Evolutionary conservation across 1,140 invertebrate species (phyloP).

Genomic region (Drosophila baimaii): DNA sequence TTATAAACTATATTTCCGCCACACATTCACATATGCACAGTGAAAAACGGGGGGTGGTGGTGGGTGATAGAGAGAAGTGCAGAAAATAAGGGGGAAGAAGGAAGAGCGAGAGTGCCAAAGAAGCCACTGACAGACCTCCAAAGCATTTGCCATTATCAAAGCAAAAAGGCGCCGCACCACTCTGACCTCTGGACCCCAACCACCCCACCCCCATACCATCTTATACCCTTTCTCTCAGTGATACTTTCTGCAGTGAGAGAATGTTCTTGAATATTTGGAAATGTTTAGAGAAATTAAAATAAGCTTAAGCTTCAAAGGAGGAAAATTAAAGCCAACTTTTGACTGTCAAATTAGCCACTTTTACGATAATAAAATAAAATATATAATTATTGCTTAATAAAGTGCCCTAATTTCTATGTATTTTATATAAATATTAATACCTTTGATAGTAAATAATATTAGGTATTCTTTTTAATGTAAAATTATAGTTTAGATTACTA

Average conservation of each 20-base stretch:
- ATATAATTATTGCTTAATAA: not conserved
- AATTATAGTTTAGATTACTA: no score
- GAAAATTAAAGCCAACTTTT: no score
- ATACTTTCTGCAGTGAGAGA: not conserved
- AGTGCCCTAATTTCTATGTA: no score
- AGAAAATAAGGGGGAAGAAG: not conserved
- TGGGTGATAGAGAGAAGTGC: no score
- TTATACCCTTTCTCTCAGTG: conserved; percentile 10
- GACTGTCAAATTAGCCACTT: no score
- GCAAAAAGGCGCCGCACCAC: conserved; percentile 67
- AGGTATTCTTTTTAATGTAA: no score
- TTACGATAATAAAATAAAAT: no score
- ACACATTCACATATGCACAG: conserved; percentile 36
- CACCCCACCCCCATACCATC: not conserved
- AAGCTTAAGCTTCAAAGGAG: no score
- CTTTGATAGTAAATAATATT: no score
- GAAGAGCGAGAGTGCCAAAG: conserved; percentile 30
- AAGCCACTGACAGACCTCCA: conserved; percentile 64
- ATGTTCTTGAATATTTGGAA: no score
- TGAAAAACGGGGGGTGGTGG: not conserved
- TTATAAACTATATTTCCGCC: conserved; percentile 58
- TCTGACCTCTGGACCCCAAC: conserved; percentile 9
- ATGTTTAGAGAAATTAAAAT: no score
- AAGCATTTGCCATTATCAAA: conserved; percentile 75
- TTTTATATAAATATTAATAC: no score